These are phyloP conservation scores for Orbicella faveolata DNA, from an alignment of 64 coral and sea anemone species.

Conservation along the genomic window DNA sequence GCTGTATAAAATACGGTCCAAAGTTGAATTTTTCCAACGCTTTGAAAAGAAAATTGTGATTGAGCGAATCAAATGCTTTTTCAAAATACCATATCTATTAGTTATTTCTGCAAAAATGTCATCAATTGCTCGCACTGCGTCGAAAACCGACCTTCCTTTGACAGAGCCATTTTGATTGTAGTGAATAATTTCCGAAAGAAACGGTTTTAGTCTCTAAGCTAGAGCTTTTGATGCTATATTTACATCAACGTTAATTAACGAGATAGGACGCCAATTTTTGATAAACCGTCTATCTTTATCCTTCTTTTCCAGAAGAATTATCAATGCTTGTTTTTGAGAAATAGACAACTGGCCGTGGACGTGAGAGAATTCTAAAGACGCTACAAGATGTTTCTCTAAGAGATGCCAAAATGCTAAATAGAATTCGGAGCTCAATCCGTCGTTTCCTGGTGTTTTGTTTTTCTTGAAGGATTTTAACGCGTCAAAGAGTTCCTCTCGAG, in stretches of 20 bases:
- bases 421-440: too few species aligned
- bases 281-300: not conserved
- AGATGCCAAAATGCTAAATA: not conserved
- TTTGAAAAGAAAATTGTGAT: constrained; percentile 25
- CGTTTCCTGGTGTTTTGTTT: too few species aligned
- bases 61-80: too few species aligned
- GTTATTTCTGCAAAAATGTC: too few species aligned
- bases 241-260: not conserved
- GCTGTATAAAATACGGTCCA: constrained; percentile 11
- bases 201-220: not conserved
- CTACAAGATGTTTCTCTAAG: not conserved
- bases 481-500: too few species aligned
- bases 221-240: constrained; percentile 9
- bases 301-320: not conserved
- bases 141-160: too few species aligned
- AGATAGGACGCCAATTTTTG: not conserved
- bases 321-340: too few species aligned
- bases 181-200: too few species aligned
- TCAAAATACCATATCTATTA: too few species aligned
- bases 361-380: not conserved
- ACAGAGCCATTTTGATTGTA: too few species aligned
- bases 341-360: not conserved
- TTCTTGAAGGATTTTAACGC: too few species aligned
- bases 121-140: too few species aligned
- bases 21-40: constrained; percentile 13